Percentiles rank a stretch among this genome's conserved stretches.
Conservation (phyloP, 2,888 invertebrate species). For the Acanthosoma haemorrhoidale region DNA sequence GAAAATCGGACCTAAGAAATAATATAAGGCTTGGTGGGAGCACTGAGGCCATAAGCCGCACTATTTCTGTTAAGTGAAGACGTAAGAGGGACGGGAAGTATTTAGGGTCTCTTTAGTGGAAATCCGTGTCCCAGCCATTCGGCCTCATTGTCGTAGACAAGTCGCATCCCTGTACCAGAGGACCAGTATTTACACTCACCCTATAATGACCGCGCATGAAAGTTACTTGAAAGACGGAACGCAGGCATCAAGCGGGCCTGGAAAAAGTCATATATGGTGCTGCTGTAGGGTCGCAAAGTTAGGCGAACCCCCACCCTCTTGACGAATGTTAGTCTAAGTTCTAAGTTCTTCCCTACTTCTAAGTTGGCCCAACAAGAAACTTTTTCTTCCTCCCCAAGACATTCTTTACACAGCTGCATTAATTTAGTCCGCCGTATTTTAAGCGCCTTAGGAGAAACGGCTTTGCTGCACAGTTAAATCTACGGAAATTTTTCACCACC, state of each 20-base stretch:
- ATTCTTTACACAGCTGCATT: constrained; percentile 7
- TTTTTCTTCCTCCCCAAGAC: background rate
- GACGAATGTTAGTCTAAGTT: constrained; percentile 2
- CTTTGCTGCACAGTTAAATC: too few species aligned
- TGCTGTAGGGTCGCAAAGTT: background rate
- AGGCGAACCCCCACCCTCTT: background rate
- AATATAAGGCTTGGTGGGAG: too few species aligned
- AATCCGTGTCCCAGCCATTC: background rate
- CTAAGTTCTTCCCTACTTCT: background rate
- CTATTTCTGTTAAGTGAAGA: constrained; percentile 10
- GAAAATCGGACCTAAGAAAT: too few species aligned
- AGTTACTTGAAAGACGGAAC: background rate
- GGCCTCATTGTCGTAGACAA: background rate
- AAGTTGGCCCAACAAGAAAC: background rate
- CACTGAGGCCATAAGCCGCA: background rate
- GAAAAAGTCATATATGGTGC: too few species aligned
- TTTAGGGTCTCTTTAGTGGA: background rate
- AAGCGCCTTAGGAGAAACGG: constrained; percentile 11
- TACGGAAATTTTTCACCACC: too few species aligned
- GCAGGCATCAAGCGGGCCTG: background rate
- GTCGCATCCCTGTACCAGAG: background rate
- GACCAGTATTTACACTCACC: constrained; percentile 5
- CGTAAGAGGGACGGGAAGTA: background rate
- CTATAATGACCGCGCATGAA: background rate
- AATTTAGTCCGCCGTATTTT: constrained; percentile 23